Base-by-base conservation (phyloP, 2,888 invertebrate species). In the Miltochrista miniata region DNA sequence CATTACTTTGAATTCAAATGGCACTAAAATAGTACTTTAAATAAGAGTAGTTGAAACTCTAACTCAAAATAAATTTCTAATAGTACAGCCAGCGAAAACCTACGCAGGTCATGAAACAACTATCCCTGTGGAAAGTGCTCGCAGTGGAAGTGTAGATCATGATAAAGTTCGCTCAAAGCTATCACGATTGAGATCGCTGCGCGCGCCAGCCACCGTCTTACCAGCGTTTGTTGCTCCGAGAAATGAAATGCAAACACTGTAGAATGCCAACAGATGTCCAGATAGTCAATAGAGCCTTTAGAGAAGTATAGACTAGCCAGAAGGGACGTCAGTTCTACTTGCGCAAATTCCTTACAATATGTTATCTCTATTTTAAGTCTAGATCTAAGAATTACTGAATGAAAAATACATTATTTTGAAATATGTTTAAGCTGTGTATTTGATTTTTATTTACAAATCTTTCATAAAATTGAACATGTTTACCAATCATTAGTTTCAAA, bases 191-290 rank as follows among this genome's bases (percentile, higher is more conserved):
- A 64, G 83, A 90, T 90, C 90, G 75, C 72, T 81, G 83, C 88
- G 85, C 86, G 85, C 86, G 85, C 86, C 18, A 83, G 45, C 64
- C 68, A 72, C 54, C 72, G 70, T 70, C 79, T 69, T 69, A 72
- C 77, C 69, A 63, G 60, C 84, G 86, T 83, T 83, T 86, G 87
- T 87, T 82, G 86, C 85, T 83, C 68, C 76, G 79, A 86, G 89
- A 89, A 85, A 90, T 90, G 90, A 90, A 90, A 90, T 79, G 87
- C 77, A 90, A 90, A 90, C 90, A 90, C 76, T 76, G 81, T 74
- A 79, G 74, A 76, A 81, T 79, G 81, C 85, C 77, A 83, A 81
- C 88, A 89, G 86, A 90, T 89, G 90, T 88, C 88, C 90, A 89
- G 90, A 89, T 90, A 90, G 88, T 86, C 90, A 88, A 90, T 89